Base-by-base conservation (phyloP, 2,797 vertebrate genomes). In the Spea hammondii region DNA sequence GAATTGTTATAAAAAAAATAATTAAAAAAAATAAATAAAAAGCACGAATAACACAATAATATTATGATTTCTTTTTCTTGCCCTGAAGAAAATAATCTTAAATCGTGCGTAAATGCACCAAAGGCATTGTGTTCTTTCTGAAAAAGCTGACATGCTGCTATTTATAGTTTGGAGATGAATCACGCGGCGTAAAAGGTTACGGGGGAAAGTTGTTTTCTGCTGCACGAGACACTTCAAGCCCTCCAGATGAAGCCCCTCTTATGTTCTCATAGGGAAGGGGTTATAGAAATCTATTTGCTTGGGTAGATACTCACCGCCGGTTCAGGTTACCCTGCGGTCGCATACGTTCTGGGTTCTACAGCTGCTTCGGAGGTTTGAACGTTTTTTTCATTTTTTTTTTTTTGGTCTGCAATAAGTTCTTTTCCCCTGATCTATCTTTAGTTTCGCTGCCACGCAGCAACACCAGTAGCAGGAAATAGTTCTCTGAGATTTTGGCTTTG, bases 381-480 rank as follows among this genome's bases (percentile, higher is more conserved):
- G 1, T 17, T 70, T 51, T 17, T 49, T 6, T 65, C 62, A 67
- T 81, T 72, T 11, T 66, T 51, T 49, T 4, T n/a, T 44, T 13
- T 77, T 77, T 57, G 1, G 47, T 72, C 69, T 46, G 47, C 8
- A 57, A 62, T 79, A 14, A 12, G 3, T 17, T 50, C 70, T 65
- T 65, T 62, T 51, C 44, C 14, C 7, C 48, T 53, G 74, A 62
- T 81, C 69, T 80, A 72, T 76, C 60, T 76, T 80, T 80, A 69
- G 79, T 72, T 59, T 46, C 50, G 65, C 70, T 81, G 79, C 79
- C 79, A 81, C 79, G 79, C 79, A 81, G 74, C 72, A 79, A 57
- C 74, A 77, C 69, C 79, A 77, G 79, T 81, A 81, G 79, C 79
- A 81, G 79, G 79, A 81, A 81, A 81, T 81, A 74, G 72, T 53